These are phyloP conservation scores for Oligia latruncula DNA, from an alignment of 2,888 invertebrate genomes.

Conservation along the genomic window DNA sequence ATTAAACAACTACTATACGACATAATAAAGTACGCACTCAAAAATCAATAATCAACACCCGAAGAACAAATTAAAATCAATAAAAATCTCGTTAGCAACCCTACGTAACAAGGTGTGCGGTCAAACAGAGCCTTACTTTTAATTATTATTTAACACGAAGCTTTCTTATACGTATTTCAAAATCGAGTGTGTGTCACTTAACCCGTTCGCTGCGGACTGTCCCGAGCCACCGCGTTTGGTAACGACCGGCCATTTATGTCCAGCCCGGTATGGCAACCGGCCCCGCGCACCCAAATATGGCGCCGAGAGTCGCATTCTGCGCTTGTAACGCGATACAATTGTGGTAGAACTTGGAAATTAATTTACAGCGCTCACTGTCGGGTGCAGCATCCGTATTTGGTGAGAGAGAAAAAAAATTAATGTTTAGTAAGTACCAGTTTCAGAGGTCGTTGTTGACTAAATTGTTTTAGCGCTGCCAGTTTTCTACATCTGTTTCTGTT, in stretches of 20 bases:
- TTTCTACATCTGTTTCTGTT: constrained; percentile 12
- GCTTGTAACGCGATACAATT: constrained; percentile 76
- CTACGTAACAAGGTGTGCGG: constrained; percentile 53
- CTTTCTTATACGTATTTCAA: constrained; percentile 75
- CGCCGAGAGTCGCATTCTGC: constrained; percentile 71
- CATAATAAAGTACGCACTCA: constrained; percentile 6
- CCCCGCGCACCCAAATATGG: constrained; percentile 73
- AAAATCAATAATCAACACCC: constrained; percentile 32
- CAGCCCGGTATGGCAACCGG: constrained; percentile 76
- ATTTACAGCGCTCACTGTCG: constrained; percentile 66
- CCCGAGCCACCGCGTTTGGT: constrained; percentile 80
- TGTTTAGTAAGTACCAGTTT: constrained; percentile 41
- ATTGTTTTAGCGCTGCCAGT: constrained; percentile 31
- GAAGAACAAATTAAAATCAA: constrained; percentile 44
- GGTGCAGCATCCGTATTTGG: constrained; percentile 62
- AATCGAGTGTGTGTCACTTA: constrained; percentile 77
- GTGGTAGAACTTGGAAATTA: constrained; percentile 77
- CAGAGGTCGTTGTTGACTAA: constrained; percentile 29
- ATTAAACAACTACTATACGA: constrained; percentile 4
- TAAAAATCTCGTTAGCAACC: constrained; percentile 46
- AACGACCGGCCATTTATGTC: constrained; percentile 74
- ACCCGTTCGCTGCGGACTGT: constrained; percentile 76
- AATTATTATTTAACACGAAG: constrained; percentile 65
- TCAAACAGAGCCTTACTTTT: constrained; percentile 59
- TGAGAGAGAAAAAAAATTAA: constrained; percentile 48